Evolutionary conservation across 2,888 invertebrate genomes (phyloP), one percentile per base, ranked within the genome.

Genomic region (Argyresthia albistria): DNA sequence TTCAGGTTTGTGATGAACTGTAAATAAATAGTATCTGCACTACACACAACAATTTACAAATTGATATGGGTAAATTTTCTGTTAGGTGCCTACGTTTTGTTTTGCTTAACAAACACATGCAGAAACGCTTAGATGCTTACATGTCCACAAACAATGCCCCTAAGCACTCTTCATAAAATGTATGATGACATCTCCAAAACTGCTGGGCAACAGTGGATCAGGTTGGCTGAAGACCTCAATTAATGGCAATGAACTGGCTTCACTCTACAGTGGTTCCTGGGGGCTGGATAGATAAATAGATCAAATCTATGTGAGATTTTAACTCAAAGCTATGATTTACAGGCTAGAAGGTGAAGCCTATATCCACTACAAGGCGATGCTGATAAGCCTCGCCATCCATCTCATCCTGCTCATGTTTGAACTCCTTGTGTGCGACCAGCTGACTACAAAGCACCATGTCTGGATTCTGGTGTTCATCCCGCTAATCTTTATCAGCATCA

Each of bases 281-380:
- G n/a, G n/a, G n/a, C n/a, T n/a, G n/a, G n/a, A n/a, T n/a, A n/a
- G n/a, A n/a, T n/a, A n/a, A n/a, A n/a, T n/a, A n/a, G n/a, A n/a
- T n/a, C n/a, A n/a, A n/a, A n/a, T n/a, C n/a, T n/a, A n/a, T n/a
- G n/a, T n/a, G 4, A 39, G 1, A n/a, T 39, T 39, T 43, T 45
- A 6, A 45, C 15, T 50, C 8, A 55, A 64, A 55, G 59, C 11
- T 35, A 11, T 49, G 43, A 54, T 56, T 58, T 89, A 50, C 81
- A 96, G 98, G 75, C 87, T 97, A 64, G 98, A 98, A 88, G 96
- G 96, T 60, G 97, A 97, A 86, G 96, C 97, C 7, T 97, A 98
- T 76, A 94, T 97, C 43, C 99, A 99, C 78, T 99, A 97, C 80
- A 98, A 98, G 80, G 97, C 98, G 12, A 99, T 99, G 98, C 89